phyloP scores from a whole-genome alignment of 2,797 vertebrate species.

The Chiloscyllium punctatum region DNA sequence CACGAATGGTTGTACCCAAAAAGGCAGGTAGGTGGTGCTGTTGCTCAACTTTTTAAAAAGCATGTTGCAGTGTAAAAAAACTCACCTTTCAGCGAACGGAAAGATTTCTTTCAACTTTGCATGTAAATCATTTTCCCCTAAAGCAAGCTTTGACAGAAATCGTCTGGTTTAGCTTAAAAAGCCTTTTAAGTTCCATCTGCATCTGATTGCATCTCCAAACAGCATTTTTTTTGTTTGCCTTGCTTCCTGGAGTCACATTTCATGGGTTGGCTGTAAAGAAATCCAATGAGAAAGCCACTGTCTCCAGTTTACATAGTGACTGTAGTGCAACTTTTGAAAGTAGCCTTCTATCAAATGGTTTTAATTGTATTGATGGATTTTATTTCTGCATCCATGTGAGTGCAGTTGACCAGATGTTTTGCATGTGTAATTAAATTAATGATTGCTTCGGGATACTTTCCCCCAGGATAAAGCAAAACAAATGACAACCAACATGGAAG shows the following conservation, averaged over 20 bases:
- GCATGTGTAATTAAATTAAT: not conserved
- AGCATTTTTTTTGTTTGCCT: not conserved
- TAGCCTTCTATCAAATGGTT: not conserved
- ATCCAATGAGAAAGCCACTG: not conserved
- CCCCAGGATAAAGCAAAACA: not conserved
- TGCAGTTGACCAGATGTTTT: conserved; percentile 14
- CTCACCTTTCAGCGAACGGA: not conserved
- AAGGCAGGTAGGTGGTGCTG: conserved; percentile 85
- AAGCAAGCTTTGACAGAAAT: conserved; percentile 3
- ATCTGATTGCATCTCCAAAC: not conserved
- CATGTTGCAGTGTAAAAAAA: not conserved
- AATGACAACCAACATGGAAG: not conserved
- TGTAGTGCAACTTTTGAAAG: not conserved
- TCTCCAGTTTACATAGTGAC: conserved; percentile 27
- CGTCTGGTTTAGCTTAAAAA: conserved; percentile 31
- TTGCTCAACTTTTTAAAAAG: conserved; percentile 40
- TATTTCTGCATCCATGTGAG: not conserved
- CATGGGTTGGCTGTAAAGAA: not conserved
- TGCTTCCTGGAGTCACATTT: conserved; percentile 28
- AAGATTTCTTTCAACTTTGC: conserved; percentile 28
- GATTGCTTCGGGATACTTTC: not conserved
- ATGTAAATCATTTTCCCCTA: not conserved
- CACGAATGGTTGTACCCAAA: conserved; percentile 92
- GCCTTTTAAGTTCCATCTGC: not conserved
- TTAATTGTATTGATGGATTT: not conserved